These are phyloP conservation scores for Trichosurus vulpecula DNA, from an alignment of 2,797 vertebrate species.

Conservation along the genomic window DNA sequence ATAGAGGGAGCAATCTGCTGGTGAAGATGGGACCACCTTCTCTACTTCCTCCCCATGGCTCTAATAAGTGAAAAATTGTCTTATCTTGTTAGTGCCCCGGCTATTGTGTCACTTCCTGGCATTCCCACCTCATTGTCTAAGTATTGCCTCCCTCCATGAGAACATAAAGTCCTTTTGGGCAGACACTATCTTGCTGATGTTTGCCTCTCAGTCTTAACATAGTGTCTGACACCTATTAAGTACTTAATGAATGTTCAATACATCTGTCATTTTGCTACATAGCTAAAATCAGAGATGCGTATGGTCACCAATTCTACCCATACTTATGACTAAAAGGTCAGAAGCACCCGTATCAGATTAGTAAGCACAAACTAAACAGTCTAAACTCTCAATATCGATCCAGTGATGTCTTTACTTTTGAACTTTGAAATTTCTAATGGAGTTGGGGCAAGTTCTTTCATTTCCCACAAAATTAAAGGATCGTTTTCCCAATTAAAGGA, in stretches of 20 bases:
- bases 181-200: neutral
- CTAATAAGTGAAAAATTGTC: neutral
- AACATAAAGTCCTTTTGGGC: neutral
- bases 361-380: neutral
- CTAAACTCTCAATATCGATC: neutral
- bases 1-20: neutral
- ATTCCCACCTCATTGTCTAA: neutral
- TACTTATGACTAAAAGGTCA: neutral
- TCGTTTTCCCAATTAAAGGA: neutral
- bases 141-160: neutral
- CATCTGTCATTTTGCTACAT: neutral
- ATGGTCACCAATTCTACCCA: neutral
- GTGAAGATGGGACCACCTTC: neutral
- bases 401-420: neutral
- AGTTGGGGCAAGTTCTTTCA: neutral
- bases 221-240: neutral
- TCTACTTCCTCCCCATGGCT: neutral
- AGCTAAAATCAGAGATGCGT: neutral
- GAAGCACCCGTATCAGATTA: neutral
- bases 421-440: slow-evolving; percentile 8
- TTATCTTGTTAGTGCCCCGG: neutral
- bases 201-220: neutral
- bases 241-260: neutral
- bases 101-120: neutral
- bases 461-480: neutral